Percentiles rank a stretch among this genome's conserved stretches.
Conservation (phyloP, 2,113 vertebrate species). For the Thalassoma bifasciatum region DNA sequence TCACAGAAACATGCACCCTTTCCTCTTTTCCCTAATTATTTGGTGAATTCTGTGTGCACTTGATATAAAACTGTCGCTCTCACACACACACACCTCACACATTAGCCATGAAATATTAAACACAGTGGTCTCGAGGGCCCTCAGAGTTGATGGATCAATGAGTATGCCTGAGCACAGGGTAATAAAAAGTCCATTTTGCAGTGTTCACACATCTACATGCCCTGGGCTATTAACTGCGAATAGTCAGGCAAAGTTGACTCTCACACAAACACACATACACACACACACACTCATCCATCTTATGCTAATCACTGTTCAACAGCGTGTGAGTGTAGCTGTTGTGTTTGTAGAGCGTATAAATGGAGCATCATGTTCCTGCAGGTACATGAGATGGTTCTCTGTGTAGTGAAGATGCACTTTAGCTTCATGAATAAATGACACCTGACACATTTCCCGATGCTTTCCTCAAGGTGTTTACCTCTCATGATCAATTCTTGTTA, state of each 20-base stretch:
- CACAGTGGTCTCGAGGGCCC: constrained; percentile 6
- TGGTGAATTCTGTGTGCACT: too few species aligned
- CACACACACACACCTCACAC: constrained; percentile 18
- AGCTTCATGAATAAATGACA: constrained; percentile 17
- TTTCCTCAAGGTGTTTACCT: constrained; percentile 28
- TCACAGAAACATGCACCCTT: too few species aligned
- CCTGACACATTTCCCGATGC: constrained; percentile 14
- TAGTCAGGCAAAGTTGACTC: background rate
- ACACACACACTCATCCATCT: constrained; percentile 10
- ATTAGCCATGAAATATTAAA: constrained; percentile 62
- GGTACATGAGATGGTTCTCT: background rate
- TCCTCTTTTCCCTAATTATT: too few species aligned
- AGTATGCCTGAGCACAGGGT: constrained; percentile 28
- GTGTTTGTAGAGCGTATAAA: constrained; percentile 13
- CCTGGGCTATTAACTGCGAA: constrained; percentile 14
- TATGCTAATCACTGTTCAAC: constrained; percentile 9
- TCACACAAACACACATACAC: constrained; percentile 22
- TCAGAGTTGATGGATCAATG: constrained; percentile 52
- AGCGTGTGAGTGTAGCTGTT: background rate
- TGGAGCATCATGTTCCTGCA: constrained; percentile 5
- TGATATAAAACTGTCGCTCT: too few species aligned
- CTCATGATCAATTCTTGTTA: constrained; percentile 24
- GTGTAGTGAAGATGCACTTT: background rate
- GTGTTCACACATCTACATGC: constrained; percentile 30
- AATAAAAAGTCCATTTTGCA: constrained; percentile 54